Base-by-base conservation (phyloP, 2,113 vertebrate species). In the Porphyrio hochstetteri region DNA sequence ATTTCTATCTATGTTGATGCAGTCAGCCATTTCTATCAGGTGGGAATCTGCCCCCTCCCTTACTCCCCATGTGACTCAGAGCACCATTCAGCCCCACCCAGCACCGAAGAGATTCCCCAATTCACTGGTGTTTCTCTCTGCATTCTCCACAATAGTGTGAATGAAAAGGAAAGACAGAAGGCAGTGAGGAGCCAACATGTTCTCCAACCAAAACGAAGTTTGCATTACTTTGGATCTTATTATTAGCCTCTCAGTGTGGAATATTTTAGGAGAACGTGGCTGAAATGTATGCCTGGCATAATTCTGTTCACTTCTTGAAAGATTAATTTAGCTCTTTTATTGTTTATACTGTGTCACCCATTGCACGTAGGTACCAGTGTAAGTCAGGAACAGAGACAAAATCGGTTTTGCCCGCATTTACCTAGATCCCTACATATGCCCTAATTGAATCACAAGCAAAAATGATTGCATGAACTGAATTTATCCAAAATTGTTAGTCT, bases 381-480 rank as follows among this genome's bases (percentile, higher is more conserved):
- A 90, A 92, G 42, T 92, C 69, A 80, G 40, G 69, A 91, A 75
- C 65, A 76, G 70, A 76, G 35, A 68, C 55, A 70, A 82, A 92
- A 90, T 80, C 79, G 56, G 44, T 46, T 46, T 57, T 90, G 79
- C 84, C 92, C 92, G 78, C 40, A 55, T 89, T 93, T 94, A 93
- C 89, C 48, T 92, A 86, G 68, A 92, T 90, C 60, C 64, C 42
- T 80, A 28, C 68, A n/a, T 63, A 80, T 38, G 38, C 29, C 59
- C 77, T 94, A 96, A 91, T 75, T 95, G 85, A 95, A 95, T 88
- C 94, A 96, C 89, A 96, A 95, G 74, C 56, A 92, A 69, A 94
- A 96, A 82, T 75, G 92, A 96, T 95, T 90, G 78, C 76, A 76
- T 77, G 83, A 91, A 95, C 86, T 88, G 87, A 96, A 93, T 94